phyloP scores from a whole-genome alignment of 53 echinoderm and acorn worm species.

The Apostichopus leukothele region DNA sequence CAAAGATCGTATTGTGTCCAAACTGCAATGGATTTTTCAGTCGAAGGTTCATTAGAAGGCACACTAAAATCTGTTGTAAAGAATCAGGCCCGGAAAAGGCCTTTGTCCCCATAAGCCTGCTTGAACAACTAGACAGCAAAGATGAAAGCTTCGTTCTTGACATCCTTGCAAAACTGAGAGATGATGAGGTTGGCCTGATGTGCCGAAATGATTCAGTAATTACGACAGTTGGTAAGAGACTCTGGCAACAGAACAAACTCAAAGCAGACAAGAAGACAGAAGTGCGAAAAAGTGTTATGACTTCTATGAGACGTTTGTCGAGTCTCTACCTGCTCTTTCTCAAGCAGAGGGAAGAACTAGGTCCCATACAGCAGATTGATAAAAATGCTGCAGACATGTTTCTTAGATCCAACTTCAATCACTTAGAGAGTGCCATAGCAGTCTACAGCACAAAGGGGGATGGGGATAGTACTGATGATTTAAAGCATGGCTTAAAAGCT shows the following conservation, averaged over 20 bases:
- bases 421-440: constrained; percentile 51
- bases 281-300: constrained; percentile 66
- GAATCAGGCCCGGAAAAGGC: not conserved
- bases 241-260: constrained; percentile 57
- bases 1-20: constrained; percentile 35
- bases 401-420: constrained; percentile 55
- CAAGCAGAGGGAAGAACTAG: constrained; percentile 48
- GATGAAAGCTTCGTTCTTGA: constrained; percentile 42
- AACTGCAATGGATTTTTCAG: constrained; percentile 51
- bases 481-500: constrained; percentile 67
- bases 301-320: constrained; percentile 63
- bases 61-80: constrained; percentile 35
- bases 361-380: not conserved
- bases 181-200: constrained; percentile 46
- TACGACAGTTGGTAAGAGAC: constrained; percentile 53
- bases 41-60: constrained; percentile 4
- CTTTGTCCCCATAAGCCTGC: not conserved
- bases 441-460: constrained; percentile 3
- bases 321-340: constrained; percentile 55
- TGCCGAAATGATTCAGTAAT: constrained; percentile 55
- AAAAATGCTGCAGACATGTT: constrained; percentile 66
- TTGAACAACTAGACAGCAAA: not conserved
- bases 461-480: not conserved
- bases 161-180: constrained; percentile 52
- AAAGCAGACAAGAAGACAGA: constrained; percentile 64